Base-by-base conservation (phyloP, 2,888 invertebrate genomes). In the Caenorhabditis drosophilae region DNA sequence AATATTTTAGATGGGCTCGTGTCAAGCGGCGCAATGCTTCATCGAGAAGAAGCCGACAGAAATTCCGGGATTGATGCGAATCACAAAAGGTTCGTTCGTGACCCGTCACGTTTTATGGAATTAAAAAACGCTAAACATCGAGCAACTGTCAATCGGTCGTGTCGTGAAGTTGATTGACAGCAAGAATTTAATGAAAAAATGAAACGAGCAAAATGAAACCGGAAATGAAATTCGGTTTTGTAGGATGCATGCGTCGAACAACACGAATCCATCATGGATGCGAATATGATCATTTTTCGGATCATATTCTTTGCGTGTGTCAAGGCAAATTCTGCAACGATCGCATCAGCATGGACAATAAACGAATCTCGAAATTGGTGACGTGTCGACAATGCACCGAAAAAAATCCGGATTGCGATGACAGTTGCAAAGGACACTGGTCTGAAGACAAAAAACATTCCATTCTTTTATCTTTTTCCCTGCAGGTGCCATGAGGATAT, bases 1-100 rank as follows among this genome's bases (percentile, higher is more conserved):
- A n/a, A n/a, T n/a, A n/a, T 60, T 77, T 48, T 57, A 79, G 81
- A 82, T 79, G 77, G 82, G 82, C 6, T 76, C 75, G 7, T 82
- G 82, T 46, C 67, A 75, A n/a, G 71, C 81, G 4, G 59, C 74
- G 15, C 79, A 76, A 48, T 82, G 82, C 47, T 82, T 80, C 68
- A 80, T 76, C 45, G 82, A 82, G 56, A 75, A 79, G 46, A 70
- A 70, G 45, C 82, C 82, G 35, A 77, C 79, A 27, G 81, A 80
- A 25, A 52, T 71, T 16, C 53, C 75, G 4, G 82, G 81, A 12
- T 60, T 77, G 11, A 67, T 67, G 59, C 58, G 57, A 49, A 71
- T 74, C 40, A 74, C 69, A 1, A 74, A 71, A 57, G 70, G 70
- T 60, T 4, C 6, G 41, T 51, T 42, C 20, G 7, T n/a, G n/a